Evolutionary conservation across 2,113 vertebrate species (phyloP).

Genomic region (human (Homo sapiens)): DNA sequence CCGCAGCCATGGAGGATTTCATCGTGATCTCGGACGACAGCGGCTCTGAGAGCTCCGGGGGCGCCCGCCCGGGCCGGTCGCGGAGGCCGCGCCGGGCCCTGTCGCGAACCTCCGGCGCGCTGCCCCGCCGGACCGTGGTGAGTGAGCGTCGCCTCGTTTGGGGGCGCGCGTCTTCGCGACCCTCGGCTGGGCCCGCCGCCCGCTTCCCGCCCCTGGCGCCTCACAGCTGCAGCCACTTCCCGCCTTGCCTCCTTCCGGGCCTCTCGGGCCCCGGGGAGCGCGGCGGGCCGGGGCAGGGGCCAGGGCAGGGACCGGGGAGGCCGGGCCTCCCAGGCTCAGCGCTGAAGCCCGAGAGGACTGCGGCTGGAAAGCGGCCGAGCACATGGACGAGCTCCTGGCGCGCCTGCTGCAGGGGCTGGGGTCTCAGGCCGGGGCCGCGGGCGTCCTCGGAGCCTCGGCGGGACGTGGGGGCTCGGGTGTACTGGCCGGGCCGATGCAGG

Average conservation of each 20-base stretch:
- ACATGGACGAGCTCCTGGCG: background rate
- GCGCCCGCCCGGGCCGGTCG: constrained; percentile 36
- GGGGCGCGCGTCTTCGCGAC: background rate
- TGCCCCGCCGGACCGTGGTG: constrained; percentile 59
- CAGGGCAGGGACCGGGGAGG: background rate
- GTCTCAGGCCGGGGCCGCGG: background rate
- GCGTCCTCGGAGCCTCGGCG: background rate
- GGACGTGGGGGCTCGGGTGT: background rate
- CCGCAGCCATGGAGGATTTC: constrained; percentile 67
- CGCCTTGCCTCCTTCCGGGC: background rate
- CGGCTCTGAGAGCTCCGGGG: constrained; percentile 68
- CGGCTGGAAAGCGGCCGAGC: background rate
- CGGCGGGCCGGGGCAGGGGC: background rate
- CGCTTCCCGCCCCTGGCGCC: background rate
- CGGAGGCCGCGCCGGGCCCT: constrained; percentile 66
- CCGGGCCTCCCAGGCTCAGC: background rate
- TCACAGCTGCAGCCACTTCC: constrained; percentile 45
- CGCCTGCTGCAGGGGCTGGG: background rate
- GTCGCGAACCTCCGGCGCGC: constrained; percentile 47
- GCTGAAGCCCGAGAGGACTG: background rate
- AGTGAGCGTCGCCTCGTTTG: background rate
- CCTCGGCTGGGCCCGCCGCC: background rate
- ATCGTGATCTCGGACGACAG: constrained; percentile 74
- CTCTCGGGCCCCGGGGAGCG: background rate
- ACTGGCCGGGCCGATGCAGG: background rate